phyloP scores from a whole-genome alignment of 2,113 vertebrate species.

The Zosterops pallidus region DNA sequence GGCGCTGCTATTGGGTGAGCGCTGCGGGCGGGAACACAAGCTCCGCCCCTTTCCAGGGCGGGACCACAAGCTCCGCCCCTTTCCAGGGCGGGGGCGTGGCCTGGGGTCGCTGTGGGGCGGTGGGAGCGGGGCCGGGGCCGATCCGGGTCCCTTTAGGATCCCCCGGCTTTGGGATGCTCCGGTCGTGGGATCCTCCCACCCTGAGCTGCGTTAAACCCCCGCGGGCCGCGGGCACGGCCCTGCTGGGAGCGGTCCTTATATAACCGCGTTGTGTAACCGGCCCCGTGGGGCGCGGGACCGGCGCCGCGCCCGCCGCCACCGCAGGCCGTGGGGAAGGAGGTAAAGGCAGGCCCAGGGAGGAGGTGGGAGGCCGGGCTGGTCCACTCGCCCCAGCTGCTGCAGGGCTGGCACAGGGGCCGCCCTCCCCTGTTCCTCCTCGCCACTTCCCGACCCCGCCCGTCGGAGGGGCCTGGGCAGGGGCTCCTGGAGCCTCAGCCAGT shows the following conservation, averaged over 20 bases:
- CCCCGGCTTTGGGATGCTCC: no score
- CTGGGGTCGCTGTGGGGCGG: fast-evolving
- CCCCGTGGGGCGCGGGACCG: neutral
- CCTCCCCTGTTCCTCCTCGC: neutral
- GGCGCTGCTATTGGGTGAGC: neutral
- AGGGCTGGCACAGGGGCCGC: neutral
- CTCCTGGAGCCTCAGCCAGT: no score
- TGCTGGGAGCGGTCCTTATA: neutral
- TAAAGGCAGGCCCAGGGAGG: neutral
- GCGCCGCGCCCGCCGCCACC: neutral
- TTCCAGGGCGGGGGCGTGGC: fast-evolving
- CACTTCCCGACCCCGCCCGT: neutral
- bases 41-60: fast-evolving
- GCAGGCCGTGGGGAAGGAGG: neutral
- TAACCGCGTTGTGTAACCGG: neutral
- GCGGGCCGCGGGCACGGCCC: neutral
- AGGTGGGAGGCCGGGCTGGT: no score
- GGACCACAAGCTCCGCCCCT: fast-evolving
- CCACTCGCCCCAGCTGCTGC: neutral
- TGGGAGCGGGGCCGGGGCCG: fast-evolving
- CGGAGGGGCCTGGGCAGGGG: neutral
- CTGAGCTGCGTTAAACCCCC: neutral
- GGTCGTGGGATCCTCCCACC: neutral
- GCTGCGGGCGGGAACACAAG: neutral
- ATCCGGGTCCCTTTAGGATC: fast-evolving